Conservation (phyloP, 2,797 vertebrate genomes). For the Mergus octosetaceus region DNA sequence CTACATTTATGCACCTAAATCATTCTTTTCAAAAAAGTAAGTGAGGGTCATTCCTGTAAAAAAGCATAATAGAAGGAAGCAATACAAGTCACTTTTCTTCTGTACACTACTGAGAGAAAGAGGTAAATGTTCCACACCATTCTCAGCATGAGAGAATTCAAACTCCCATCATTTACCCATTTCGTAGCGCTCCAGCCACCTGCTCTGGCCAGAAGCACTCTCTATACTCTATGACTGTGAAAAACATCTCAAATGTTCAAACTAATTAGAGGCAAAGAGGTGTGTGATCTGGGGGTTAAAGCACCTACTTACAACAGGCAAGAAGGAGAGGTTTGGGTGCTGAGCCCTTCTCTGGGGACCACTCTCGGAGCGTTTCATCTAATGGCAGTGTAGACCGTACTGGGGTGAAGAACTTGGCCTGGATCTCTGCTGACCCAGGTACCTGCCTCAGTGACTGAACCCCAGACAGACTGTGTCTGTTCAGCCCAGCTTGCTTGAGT, state of each 20-base stretch:
- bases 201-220: neutral
- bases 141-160: neutral
- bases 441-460: neutral
- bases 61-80: neutral
- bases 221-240: neutral
- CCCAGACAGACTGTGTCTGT: neutral
- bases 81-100: neutral
- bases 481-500: neutral
- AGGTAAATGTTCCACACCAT: neutral
- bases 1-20: neutral
- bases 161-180: neutral
- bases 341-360: neutral
- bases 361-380: neutral
- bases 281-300: neutral
- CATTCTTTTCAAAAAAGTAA: neutral
- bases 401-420: neutral
- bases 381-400: neutral
- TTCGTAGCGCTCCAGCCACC: neutral
- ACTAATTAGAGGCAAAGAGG: neutral
- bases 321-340: neutral
- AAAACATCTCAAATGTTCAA: neutral
- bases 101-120: neutral
- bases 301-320: neutral
- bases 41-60: neutral
- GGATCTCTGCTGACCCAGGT: constrained; percentile 13